Base-by-base conservation (phyloP, 2,797 vertebrate species). In the Channa striata region DNA sequence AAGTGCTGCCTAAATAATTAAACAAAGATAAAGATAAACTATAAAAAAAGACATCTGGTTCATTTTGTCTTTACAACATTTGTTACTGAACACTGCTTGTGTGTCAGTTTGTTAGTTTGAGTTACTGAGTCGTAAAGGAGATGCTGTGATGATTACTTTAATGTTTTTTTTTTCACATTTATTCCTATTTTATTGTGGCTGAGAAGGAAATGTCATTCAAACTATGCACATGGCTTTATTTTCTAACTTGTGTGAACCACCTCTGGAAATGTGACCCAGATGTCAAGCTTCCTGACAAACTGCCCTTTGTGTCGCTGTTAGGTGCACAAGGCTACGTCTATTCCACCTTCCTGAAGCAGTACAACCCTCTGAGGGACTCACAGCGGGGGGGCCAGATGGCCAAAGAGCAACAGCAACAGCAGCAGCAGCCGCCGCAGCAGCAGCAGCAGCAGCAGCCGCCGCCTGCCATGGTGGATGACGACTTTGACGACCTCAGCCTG, bases 401-500 rank as follows among this genome's bases (percentile, higher is more conserved):
- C 63, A 78, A 59, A 50, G 86, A 89, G 53, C 89, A 89, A 74
- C 25, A 30, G 25, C 25, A 6, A 30, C 89, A 82, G 5, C 85
- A 83, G 69, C 25, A 89, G 77, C 89, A 82, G 5, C 85, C 82
- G 69, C 84, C 77, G 68, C 84, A 70, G 48, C 59, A 77, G 42
- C 59, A n/a, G n/a, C 25, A 89, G 77, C 89, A 82, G 5, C 85
- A 83, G 69, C 84, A 78, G 68, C 84, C 68, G 48, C 59, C 78
- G 42, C 59, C 80, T 44, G 71, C 64, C 82, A 94, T 83, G 34
- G 83, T 72, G 50, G 94, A 96, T 0, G 96, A 96, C 0, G 97
- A 99, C 84, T 99, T 98, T 67, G 97, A 99, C 82, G 94, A 98
- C 74, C 89, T 99, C 87, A 99, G 95, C 85, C 94, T 99, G 81